These are phyloP conservation scores for Epinephelus moara DNA, from an alignment of 2,113 vertebrate genomes.

Conservation along the genomic window DNA sequence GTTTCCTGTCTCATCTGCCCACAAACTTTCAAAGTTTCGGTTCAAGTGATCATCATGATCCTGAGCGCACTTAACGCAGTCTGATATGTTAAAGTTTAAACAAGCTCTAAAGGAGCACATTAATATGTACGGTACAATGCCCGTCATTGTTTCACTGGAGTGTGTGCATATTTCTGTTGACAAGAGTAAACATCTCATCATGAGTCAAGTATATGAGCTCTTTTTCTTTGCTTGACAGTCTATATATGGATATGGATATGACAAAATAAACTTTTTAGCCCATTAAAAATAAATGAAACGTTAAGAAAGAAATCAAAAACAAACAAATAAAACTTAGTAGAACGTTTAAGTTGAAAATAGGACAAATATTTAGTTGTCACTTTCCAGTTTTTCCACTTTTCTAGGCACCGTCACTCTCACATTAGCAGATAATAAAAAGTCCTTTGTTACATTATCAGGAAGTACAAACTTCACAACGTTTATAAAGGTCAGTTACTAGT, in stretches of 20 bases:
- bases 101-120: neutral
- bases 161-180: conserved; percentile 39
- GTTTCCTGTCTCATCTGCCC: conserved; percentile 60
- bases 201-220: neutral
- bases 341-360: neutral
- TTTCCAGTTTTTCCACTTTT: conserved; percentile 3
- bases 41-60: conserved; percentile 9
- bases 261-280: neutral
- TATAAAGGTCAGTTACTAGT: conserved; percentile 20
- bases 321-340: neutral
- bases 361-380: neutral
- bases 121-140: conserved; percentile 14
- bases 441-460: neutral
- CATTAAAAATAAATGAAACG: neutral
- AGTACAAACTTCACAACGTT: neutral
- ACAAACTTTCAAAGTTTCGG: conserved; percentile 61
- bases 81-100: conserved; percentile 6
- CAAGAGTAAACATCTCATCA: conserved; percentile 16
- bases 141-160: conserved; percentile 3
- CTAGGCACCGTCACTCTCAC: neutral
- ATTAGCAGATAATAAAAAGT: neutral
- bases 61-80: neutral
- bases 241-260: no score
- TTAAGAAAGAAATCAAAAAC: neutral
- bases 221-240: neutral